phyloP scores from a whole-genome alignment of 2,113 vertebrate genomes.

The Gymnarchus niloticus region DNA sequence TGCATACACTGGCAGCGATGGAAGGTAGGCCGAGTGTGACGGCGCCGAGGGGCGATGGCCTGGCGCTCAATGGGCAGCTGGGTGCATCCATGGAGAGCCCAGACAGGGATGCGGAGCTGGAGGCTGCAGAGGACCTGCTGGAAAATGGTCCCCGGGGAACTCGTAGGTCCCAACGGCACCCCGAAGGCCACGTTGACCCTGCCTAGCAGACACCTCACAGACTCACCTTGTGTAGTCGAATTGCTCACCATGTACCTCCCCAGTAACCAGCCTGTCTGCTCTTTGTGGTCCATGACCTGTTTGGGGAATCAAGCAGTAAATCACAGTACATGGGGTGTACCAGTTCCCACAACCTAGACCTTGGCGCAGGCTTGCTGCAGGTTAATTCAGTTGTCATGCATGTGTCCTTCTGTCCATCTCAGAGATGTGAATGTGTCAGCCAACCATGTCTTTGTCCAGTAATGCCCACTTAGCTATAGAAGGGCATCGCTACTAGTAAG shows the following conservation, averaged over 20 bases:
- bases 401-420: not conserved
- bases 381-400: not conserved
- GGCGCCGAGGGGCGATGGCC: constrained; percentile 61
- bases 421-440: not conserved
- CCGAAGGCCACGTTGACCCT: not conserved
- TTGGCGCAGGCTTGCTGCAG: not conserved
- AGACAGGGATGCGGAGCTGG: constrained; percentile 76
- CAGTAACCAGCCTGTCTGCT: not conserved
- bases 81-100: constrained; percentile 68
- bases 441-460: not conserved
- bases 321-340: not conserved
- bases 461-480: not conserved
- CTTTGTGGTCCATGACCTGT: not conserved
- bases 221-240: not conserved
- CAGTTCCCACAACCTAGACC: not conserved
- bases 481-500: not conserved
- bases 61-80: constrained; percentile 80
- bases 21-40: constrained; percentile 57
- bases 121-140: constrained; percentile 78
- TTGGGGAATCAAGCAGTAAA: not conserved
- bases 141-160: constrained; percentile 89
- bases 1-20: constrained; percentile 55
- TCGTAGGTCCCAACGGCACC: not conserved
- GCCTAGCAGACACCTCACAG: not conserved
- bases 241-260: not conserved